Conservation (phyloP, 2,888 invertebrate species). For the Xestia sexstrigata region DNA sequence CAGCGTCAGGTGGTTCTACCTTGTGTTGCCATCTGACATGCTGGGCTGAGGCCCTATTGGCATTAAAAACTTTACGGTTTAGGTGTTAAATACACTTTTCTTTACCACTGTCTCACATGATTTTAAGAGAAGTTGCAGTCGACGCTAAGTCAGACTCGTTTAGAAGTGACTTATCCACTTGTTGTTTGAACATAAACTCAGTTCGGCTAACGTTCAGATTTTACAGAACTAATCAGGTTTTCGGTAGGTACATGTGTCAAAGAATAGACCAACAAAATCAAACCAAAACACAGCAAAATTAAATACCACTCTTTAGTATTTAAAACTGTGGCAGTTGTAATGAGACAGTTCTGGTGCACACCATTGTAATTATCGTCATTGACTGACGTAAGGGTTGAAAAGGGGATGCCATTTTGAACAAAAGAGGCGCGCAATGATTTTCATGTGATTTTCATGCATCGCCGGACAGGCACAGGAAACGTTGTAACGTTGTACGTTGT, state of each 20-base stretch:
- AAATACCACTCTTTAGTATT: slow-evolving; percentile 28
- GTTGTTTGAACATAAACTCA: neutral
- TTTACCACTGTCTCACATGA: no score
- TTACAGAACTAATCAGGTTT: neutral
- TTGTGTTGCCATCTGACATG: no score
- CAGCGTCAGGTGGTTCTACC: no score
- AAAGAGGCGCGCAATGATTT: slow-evolving; percentile 82
- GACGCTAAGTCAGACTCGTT: neutral
- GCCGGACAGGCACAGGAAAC: slow-evolving; percentile 67
- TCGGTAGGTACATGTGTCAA: neutral
- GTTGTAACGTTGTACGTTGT: no score
- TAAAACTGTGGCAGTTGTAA: slow-evolving; percentile 37
- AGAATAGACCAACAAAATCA: neutral
- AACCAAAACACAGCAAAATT: slow-evolving; percentile 1
- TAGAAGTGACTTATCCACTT: neutral
- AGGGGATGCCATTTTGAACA: slow-evolving; percentile 73
- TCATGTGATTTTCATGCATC: slow-evolving; percentile 86
- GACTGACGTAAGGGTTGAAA: slow-evolving; percentile 73
- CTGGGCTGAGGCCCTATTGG: no score
- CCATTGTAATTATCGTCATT: slow-evolving; percentile 73
- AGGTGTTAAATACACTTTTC: no score
- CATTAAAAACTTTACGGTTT: no score
- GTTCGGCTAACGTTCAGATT: no score
- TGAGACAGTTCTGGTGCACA: slow-evolving; percentile 60
- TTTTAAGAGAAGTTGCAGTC: neutral